A percentile compares a stretch with the other conserved stretches of the same genome.
phyloP scores from a whole-genome alignment of 2,113 vertebrate genomes.

The Acrocephalus kingi region DNA sequence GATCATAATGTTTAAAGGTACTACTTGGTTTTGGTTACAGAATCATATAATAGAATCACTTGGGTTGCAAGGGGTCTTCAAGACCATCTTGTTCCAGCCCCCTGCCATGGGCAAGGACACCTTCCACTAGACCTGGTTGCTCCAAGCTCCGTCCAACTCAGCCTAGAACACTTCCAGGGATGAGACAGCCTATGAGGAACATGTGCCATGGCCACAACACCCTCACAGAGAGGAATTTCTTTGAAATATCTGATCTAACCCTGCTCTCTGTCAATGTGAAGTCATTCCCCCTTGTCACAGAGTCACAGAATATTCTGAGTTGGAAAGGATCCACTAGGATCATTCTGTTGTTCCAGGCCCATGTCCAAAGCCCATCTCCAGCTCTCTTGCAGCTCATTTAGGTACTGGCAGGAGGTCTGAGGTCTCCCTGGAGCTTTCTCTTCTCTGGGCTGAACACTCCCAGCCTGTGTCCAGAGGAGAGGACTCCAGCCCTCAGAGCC shows the following conservation, averaged over 20 bases:
- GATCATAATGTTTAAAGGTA: not conserved
- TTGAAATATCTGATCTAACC: not conserved
- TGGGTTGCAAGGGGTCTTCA: not conserved
- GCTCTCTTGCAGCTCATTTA: not conserved
- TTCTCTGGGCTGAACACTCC: not conserved
- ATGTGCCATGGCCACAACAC: not conserved
- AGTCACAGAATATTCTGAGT: not conserved
- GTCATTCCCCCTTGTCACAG: not conserved
- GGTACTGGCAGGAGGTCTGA: not conserved
- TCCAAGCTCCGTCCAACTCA: not conserved
- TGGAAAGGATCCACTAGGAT: not conserved
- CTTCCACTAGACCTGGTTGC: not conserved
- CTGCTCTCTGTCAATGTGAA: not conserved
- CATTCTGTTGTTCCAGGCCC: not conserved
- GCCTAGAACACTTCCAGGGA: not conserved
- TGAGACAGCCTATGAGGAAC: not conserved
- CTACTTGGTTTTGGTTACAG: not conserved
- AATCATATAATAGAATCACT: rapidly evolving
- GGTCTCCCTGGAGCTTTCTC: not conserved
- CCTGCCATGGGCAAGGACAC: not conserved
- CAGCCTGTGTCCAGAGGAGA: not conserved
- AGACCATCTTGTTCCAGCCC: not conserved
- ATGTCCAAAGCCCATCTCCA: not conserved
- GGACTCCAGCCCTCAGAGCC: not conserved
- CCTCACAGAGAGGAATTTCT: not conserved